Base-by-base conservation (phyloP, 2,113 vertebrate species). In the Halcyon malimbica region DNA sequence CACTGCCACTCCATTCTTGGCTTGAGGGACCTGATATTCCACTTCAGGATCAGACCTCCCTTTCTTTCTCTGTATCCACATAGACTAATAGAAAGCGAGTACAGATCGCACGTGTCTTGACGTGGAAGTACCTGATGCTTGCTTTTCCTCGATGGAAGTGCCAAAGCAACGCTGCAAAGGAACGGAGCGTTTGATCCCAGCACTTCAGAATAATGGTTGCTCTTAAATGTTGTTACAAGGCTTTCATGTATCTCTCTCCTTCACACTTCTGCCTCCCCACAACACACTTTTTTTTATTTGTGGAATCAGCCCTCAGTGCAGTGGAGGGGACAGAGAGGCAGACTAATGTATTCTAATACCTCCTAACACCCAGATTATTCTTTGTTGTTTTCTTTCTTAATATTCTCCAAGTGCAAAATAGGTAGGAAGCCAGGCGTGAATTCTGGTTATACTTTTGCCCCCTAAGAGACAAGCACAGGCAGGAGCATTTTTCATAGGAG, bases 351-450 rank as follows among this genome's bases (percentile, higher is more conserved):
- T 94, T 76, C n/a, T 93, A 96, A 93, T 87, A 83, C 62, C 57
- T 96, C 78, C 23, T 65, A 96, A 92, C 31, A 68, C 37, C 69
- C n/a, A 86, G 56, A 69, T 90, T 91, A 93, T 82, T 76, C 64
- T 89, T 20, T 73, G 53, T 68, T 94, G 42, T 64, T 95, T 87
- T 73, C 14, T 87, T 96, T 82, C 54, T 79, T 92, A 94, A 77
- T 82, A 87, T 87, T 50, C 28, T 82, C 86, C 77, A 89, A 89
- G 83, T 82, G 74, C 41, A 84, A 96, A 96, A 94, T 91, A 76
- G 29, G 44, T 54, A 89, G 83, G 86, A 96, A 96, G 20, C n/a
- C 70, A 92, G 0, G 4, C 23, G 10, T 84, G 76, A 93, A 94
- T 84, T 94, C 80, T 83, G 77, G 73, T 94, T 91, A 81, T 54